Conservation (phyloP, 2,797 vertebrate genomes). For the Telmatherina bonti region DNA sequence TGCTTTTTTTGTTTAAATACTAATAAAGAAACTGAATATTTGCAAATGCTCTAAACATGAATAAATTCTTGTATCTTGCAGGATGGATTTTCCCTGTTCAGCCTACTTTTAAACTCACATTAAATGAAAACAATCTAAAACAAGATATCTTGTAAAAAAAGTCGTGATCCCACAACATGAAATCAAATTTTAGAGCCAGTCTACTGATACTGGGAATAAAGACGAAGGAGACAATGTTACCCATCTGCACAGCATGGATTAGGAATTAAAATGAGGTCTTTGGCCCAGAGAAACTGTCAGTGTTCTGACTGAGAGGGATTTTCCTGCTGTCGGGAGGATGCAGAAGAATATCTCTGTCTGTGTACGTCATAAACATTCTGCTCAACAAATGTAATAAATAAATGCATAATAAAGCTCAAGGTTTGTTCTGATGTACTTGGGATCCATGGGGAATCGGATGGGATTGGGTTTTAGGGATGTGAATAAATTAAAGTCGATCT, state of each 20-base stretch:
- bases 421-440: constrained; percentile 72
- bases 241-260: constrained; percentile 26
- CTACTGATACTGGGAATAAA: constrained; percentile 25
- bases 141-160: constrained; percentile 3
- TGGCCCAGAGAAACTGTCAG: constrained; percentile 38
- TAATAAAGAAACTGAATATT: too few relatives aligned
- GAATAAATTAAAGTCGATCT: constrained; percentile 77
- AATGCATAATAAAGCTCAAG: constrained; percentile 69
- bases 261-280: constrained; percentile 34
- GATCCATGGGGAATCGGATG: constrained; percentile 72
- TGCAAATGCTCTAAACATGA: constrained; percentile 10
- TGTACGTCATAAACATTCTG: constrained; percentile 61
- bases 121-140: not conserved
- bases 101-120: not conserved
- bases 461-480: constrained; percentile 71
- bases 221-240: constrained; percentile 13
- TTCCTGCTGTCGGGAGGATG: constrained; percentile 40
- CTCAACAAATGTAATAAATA: constrained; percentile 65
- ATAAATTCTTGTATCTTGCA: constrained; percentile 4
- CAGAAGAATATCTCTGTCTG: constrained; percentile 46
- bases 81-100: constrained; percentile 10
- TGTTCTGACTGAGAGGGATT: constrained; percentile 44
- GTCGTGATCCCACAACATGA: constrained; percentile 22
- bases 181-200: constrained; percentile 10
- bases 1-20: too few relatives aligned